Evolutionary conservation across 1,140 invertebrate species (phyloP), one percentile per base, ranked within the genome.

Genomic region (Cotesia chilonis): DNA sequence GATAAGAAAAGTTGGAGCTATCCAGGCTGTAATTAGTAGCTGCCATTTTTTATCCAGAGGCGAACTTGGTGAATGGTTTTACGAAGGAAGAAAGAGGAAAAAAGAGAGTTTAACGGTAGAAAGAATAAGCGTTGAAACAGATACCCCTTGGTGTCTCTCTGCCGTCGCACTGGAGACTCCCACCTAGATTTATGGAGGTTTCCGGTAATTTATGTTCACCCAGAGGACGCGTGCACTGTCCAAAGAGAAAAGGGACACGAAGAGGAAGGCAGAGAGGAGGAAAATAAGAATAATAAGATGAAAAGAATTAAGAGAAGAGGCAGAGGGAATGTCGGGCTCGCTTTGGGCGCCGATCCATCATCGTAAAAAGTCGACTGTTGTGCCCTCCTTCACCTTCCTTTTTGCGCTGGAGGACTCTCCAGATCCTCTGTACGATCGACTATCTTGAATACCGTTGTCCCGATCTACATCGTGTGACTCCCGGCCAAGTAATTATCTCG

Each of bases 111-210:
- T 10, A 67, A 37, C 4, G 9, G n/a, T 52, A 67, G 17, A 41
- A 52, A 12, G 12, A 17, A 14, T 36, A 67, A 68, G 66, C 66
- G 66, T 68, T 68, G 66, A 68, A 68, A 68, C 66, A 51, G 66
- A 68, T 68, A 68, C 51, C 66, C 47, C 66, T 68, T 68, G 66
- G 66, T 68, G 66, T 68, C 66, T 68, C 20, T 68, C 66, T 41
- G 66, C 51, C 51, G 66, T 68, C 66, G 20, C 17, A 55, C 60
- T 63, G 12, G 28, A n/a, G 35, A 68, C 66, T 68, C 66, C 66
- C 66, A 68, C 66, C 66, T 68, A 68, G 66, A 68, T 68, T 68
- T 68, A 68, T 68, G 66, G 66, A 47, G 66, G 66, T 68, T 68
- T 55, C 51, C 36, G 66, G 9, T 68, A 68, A 68, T 68, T 68